phyloP scores from a whole-genome alignment of 2,888 invertebrate species.

The Metallyticus violacea region DNA sequence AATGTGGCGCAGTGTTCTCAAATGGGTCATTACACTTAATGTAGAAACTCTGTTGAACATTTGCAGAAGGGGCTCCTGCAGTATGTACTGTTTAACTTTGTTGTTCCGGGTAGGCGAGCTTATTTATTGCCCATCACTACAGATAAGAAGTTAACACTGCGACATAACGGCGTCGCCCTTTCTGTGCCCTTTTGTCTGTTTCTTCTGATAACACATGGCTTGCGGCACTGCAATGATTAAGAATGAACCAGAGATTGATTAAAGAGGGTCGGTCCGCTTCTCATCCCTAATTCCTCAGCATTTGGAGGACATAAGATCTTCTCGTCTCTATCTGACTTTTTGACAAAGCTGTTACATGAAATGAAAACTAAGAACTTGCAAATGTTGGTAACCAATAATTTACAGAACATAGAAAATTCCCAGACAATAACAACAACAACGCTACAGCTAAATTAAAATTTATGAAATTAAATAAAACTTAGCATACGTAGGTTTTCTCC shows the following conservation, averaged over 20 bases:
- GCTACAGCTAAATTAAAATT: too few species aligned
- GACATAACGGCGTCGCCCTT: not conserved
- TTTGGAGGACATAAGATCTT: too few species aligned
- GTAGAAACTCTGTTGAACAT: not conserved
- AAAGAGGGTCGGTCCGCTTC: not conserved
- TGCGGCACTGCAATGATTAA: not conserved
- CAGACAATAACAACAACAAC: too few species aligned
- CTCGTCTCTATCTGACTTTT: too few species aligned
- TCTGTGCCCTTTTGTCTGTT: not conserved
- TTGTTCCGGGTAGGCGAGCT: not conserved
- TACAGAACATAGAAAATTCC: too few species aligned
- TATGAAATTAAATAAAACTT: too few species aligned
- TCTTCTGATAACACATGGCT: not conserved
- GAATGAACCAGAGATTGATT: not conserved
- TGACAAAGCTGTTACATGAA: too few species aligned
- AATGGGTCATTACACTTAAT: not conserved
- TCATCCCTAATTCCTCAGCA: too few species aligned
- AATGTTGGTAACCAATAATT: too few species aligned
- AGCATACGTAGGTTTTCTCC: too few species aligned
- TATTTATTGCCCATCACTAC: not conserved
- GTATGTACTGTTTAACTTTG: not conserved
- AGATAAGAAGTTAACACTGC: not conserved
- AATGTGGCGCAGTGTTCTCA: not conserved
- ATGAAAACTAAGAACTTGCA: too few species aligned
- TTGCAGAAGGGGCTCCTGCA: not conserved